These are phyloP conservation scores for Lacerta viridis DNA, from an alignment of 2,797 vertebrate species.

Conservation along the genomic window DNA sequence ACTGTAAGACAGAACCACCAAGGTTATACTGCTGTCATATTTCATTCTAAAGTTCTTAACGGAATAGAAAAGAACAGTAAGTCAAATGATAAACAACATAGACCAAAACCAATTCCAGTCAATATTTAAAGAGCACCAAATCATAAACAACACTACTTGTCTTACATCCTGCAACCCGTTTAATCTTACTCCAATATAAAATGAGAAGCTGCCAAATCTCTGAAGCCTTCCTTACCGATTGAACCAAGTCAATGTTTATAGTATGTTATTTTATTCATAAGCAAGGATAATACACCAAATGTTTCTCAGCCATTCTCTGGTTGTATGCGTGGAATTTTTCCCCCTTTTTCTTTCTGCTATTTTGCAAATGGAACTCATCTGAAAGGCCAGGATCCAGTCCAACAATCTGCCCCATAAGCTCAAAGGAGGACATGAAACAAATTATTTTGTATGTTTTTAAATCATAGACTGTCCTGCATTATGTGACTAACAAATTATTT, in stretches of 20 bases:
- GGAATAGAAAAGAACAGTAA: not conserved
- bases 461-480: too few species aligned
- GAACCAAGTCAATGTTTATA: constrained; percentile 19
- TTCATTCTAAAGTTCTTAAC: constrained; percentile 11
- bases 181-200: constrained; percentile 11
- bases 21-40: not conserved
- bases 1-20: not conserved
- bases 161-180: constrained; percentile 7
- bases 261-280: constrained; percentile 13
- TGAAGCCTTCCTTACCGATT: not conserved
- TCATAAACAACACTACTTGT: constrained; percentile 30
- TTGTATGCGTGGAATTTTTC: not conserved
- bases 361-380: not conserved
- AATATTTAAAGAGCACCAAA: constrained; percentile 14
- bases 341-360: not conserved
- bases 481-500: too few species aligned
- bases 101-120: not conserved
- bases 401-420: not conserved
- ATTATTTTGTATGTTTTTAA: too few species aligned
- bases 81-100: not conserved
- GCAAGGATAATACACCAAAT: not conserved
- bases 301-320: not conserved
- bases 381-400: not conserved
- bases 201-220: not conserved
- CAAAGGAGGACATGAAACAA: not conserved